Evolutionary conservation across 2,888 invertebrate genomes (phyloP), one percentile per base, ranked within the genome.

Genomic region (Disparrhopalites patrizii): DNA sequence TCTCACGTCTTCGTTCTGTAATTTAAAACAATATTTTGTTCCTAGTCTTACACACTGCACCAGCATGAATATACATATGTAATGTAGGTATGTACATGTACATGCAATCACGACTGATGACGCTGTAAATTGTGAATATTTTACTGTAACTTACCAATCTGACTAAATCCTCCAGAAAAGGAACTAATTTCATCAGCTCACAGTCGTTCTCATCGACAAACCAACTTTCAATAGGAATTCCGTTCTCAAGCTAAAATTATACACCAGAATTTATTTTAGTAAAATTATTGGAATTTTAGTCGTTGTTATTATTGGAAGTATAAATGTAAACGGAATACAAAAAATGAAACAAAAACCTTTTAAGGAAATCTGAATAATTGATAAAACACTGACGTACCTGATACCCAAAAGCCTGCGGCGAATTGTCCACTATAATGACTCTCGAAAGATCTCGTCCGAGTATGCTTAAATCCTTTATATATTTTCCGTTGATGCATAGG

Each of bases 191-290:
- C 76, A 94, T 86, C 62, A 97, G 84, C 78, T 96, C 96, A 38
- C 86, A 86, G 81, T 96, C 96, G 60, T 85, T 86, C 77, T 88
- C 86, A 81, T 95, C 94, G 73, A 91, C 87, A 81, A 95, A 97
- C 96, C 96, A 96, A 80, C 93, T 93, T 82, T 94, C 94, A 74
- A 97, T 96, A 0, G 96, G 96, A 74, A 96, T 95, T 28, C 96
- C 96, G 81, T 96, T 96, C 81, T 94, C 93, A 67, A 95, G 80
- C 87, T 93, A 84, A 68, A 82, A 54, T n/a, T n/a, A n/a, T n/a
- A n/a, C n/a, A n/a, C n/a, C n/a, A n/a, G 8, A 18, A 36, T 36
- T 10, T 36, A 15, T 36, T 36, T 13, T 10, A n/a, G n/a, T n/a
- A n/a, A n/a, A n/a, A n/a, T n/a, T n/a, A n/a, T n/a, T n/a, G n/a